Base-by-base conservation (phyloP, 2,113 vertebrate genomes). In the Sinocyclocheilus rhinocerous region DNA sequence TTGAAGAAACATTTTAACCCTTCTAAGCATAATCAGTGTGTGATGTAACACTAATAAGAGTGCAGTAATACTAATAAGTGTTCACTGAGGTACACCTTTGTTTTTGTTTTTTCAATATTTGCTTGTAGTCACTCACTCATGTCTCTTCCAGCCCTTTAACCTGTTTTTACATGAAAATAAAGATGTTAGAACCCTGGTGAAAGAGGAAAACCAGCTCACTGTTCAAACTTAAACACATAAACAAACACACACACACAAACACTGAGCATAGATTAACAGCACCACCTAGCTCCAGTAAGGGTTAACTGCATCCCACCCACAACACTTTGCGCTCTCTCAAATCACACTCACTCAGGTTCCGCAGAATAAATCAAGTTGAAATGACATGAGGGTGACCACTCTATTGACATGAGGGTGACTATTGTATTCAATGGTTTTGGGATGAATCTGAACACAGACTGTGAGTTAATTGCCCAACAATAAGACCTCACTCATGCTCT, bases 191-290 rank as follows among this genome's bases (percentile, higher is more conserved):
- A 13, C 50, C 16, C 79, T 12, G 48, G 36, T 50, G n/a, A 50
- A 81, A 69, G 29, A 78, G 77, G 33, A 81, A 63, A 45, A 24
- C 12, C 22, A 26, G 75, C 16, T 70, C 75, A 24, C 33, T 76
- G 73, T 81, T 75, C 24, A 84, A 11, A n/a, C 11, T 24, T 67
- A 55, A 22, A 83, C 63, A 83, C 55, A 42, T 59, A 42, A 6
- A 52, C 50, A 26, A 36, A 45, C 42, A 45, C 10, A 52, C 57
- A 87, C 86, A 45, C 13, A 61, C 12, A 79, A 24, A 67, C 29
- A 87, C 86, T 76, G 20, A 81, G 78, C 84, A 87, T 48, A 88
- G 91, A 88, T 90, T 90, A 87, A 89, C 89, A 92, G 91, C 91
- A 86, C 91, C 91, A 89, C 90, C 91, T 91, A 90, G 91, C 90